Base-by-base conservation (phyloP, 1,140 invertebrate species). In the Phthorimaea operculella region DNA sequence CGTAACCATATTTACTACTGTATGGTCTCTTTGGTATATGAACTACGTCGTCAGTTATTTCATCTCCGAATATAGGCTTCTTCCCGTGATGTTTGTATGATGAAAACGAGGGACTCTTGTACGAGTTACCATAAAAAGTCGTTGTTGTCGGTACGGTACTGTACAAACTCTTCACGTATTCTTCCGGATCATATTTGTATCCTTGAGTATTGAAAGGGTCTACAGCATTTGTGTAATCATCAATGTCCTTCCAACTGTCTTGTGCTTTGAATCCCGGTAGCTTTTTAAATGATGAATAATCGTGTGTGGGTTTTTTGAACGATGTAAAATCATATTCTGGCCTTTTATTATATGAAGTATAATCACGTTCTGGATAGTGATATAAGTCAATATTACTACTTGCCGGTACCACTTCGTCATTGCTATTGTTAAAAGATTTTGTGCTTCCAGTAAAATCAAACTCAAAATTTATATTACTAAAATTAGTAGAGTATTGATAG, bases 321-420 rank as follows among this genome's bases (percentile, higher is more conserved):
- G 21, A 28, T 28, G 21, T 28, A 6, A 28, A 28, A 28, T 75
- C 70, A 8, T 55, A 45, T 51, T 61, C 63, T 12, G 68, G 66
- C 51, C 63, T 65, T 49, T 70, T 69, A 28, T 70, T 69, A 28
- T 74, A 74, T 48, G 60, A 63, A 12, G 60, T 57, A 55, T 58
- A 76, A 48, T 76, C 71, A 21, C 58, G 67, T 42, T 72, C 70
- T 3, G 73, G 74, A 28, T 65, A 64, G 17, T 76, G 68, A 58
- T 75, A 79, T 14, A 72, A 70, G 61, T 72, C 68, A n/a, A 65
- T 42, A 57, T 81, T 79, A 58, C 74, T 84, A 45, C 79, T 77
- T 6, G 72, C 73, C n/a, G 76, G 70, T 18, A 70, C 52, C 51
- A 76, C 61, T 63, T 81, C 74, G 62, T 82, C 79, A 34, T 66